Evolutionary conservation across 2,797 vertebrate species (phyloP), one percentile per base, ranked within the genome.

Genomic region (Eutrigla gurnardus): DNA sequence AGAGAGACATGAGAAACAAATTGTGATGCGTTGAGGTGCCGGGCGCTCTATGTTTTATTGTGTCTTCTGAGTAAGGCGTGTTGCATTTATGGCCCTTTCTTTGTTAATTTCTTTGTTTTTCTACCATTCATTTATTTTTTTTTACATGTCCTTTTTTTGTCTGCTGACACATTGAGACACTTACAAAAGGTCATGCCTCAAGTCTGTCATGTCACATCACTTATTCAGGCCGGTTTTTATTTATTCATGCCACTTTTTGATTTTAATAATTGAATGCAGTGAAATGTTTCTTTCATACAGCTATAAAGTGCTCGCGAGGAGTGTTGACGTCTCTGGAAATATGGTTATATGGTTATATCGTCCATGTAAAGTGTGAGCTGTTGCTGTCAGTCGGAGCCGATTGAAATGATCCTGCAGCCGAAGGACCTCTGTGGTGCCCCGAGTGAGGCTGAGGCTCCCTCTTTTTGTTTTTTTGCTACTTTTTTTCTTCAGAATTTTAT

Each of bases 241-340:
- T 93, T 93, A 94, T 94, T 93, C 89, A 94, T 93, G 92, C 78
- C 87, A 91, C 90, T 92, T 94, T 93, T 94, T 86, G 85, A 92
- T 92, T 93, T 93, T 83, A 94, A 93, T 92, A 93, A 93, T 93
- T 92, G 74, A 93, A 91, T 75, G 58, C 86, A 39, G 78, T 46
- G 86, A 91, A 90, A 91, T 91, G 90, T 91, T 93, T 89, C 86
- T 91, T 91, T 91, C 86, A 82, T 88, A 84, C 59, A 1, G 72
- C 80, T 43, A 82, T 89, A 88, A 92, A 93, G 90, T 91, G 92
- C 88, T 86, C 13, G 36, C 66, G 3, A 84, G 78, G 63, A 83
- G 63, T 54, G 86, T 90, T 64, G 81, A 86, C 68, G 33, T 81
- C 63, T 76, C 67, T 58, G 73, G 68, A 88, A 86, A 90, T 74